phyloP scores from a whole-genome alignment of 1,140 invertebrate genomes.

The Trichonephila inaurata region DNA sequence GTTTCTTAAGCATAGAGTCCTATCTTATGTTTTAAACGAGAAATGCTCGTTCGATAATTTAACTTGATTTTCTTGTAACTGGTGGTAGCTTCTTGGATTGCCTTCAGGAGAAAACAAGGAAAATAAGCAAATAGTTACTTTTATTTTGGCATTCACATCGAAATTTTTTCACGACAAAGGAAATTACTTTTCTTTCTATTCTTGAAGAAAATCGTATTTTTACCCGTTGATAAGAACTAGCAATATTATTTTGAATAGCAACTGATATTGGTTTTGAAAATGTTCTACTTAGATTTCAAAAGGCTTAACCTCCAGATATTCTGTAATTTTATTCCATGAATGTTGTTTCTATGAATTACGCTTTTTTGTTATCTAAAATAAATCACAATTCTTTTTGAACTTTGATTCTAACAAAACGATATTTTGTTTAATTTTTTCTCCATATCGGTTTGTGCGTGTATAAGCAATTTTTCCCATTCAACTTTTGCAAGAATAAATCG shows the following conservation, averaged over 20 bases:
- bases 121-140: conserved; percentile 27
- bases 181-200: conserved; percentile 35
- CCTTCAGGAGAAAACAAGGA: not conserved
- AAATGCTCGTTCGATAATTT: conserved; percentile 64
- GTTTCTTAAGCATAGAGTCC: conserved; percentile 16
- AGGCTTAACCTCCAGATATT: conserved; percentile 15
- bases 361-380: not conserved
- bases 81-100: conserved; percentile 21
- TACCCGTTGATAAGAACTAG: not conserved
- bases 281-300: conserved; percentile 8
- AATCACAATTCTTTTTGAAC: not conserved
- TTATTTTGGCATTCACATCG: not conserved
- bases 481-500: no score
- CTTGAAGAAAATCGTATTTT: not conserved
- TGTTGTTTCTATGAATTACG: not conserved
- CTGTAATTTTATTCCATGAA: not conserved
- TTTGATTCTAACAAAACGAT: not conserved
- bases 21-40: conserved; percentile 50
- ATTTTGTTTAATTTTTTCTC: not conserved
- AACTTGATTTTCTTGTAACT: conserved; percentile 66
- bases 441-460: not conserved
- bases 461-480: not conserved
- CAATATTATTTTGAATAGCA: not conserved
- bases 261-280: conserved; percentile 26
- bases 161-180: conserved; percentile 30